Percentiles rank a stretch among this genome's conserved stretches.
Conservation (phyloP, 2,888 invertebrate species). For the Trachelus iudaicus region DNA sequence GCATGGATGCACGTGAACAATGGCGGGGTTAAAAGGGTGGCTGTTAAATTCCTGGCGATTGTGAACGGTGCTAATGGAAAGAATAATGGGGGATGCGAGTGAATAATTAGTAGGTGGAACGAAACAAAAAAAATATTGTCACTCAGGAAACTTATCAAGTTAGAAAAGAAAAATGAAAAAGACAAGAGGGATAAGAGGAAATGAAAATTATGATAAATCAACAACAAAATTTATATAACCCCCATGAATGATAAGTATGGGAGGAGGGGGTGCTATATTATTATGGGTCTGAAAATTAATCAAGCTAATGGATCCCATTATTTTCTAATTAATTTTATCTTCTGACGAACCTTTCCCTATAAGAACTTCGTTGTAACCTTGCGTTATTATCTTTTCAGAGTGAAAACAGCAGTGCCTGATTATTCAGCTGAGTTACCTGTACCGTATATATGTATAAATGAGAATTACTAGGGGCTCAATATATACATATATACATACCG, state of each 20-base stretch:
- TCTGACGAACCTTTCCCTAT: neutral
- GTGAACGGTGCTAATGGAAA: neutral
- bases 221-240: neutral
- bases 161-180: neutral
- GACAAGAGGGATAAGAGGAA: neutral
- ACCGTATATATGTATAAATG: neutral
- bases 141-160: neutral
- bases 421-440: neutral
- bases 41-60: neutral
- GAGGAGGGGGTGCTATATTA: no score
- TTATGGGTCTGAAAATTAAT: neutral
- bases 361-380: neutral
- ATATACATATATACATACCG: neutral
- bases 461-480: neutral
- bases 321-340: neutral
- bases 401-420: neutral
- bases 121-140: neutral
- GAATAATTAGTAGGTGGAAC: neutral
- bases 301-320: neutral
- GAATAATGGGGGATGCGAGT: neutral
- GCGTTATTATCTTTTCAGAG: neutral
- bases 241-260: no score
- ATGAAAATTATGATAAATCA: neutral
- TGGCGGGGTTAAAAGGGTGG: neutral
- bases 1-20: neutral